phyloP scores from a whole-genome alignment of 2,888 invertebrate genomes.

The Rhodophaea formosa region DNA sequence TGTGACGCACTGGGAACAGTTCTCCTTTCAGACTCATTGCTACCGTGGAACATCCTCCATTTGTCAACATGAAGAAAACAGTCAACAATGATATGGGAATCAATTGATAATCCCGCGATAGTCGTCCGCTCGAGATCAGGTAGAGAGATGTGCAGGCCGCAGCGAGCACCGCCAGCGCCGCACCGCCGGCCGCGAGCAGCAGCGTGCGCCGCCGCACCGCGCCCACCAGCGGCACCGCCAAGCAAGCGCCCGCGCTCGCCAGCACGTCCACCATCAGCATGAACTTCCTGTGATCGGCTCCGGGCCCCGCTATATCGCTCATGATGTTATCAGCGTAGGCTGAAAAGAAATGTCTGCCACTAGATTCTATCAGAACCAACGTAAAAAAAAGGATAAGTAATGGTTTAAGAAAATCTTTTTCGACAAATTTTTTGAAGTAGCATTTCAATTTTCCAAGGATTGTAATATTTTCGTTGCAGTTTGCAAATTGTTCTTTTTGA shows the following conservation, averaged over 20 bases:
- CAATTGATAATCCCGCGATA: constrained; percentile 29
- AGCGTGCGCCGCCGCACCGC: constrained; percentile 37
- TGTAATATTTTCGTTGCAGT: not conserved
- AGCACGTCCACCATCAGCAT: constrained; percentile 39
- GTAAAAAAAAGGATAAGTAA: constrained; percentile 32
- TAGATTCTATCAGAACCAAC: constrained; percentile 34
- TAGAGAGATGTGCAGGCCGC: constrained; percentile 33
- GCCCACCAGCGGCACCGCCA: constrained; percentile 30
- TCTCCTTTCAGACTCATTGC: constrained; percentile 39
- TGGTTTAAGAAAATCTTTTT: constrained; percentile 36
- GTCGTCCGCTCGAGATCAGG: constrained; percentile 23
- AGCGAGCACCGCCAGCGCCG: constrained; percentile 31
- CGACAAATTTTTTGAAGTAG: constrained; percentile 23
- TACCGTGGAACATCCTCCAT: constrained; percentile 39
- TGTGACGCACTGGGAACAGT: constrained; percentile 40
- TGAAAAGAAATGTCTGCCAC: constrained; percentile 42
- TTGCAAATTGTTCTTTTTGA: constrained; percentile 28
- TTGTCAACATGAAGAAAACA: constrained; percentile 36
- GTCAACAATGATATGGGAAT: constrained; percentile 35
- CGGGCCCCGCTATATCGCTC: constrained; percentile 31
- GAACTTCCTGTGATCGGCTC: constrained; percentile 32
- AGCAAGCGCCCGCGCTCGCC: constrained; percentile 29
- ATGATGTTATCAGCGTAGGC: constrained; percentile 44
- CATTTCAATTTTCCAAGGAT: not conserved
- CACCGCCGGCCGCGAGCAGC: constrained; percentile 38